phyloP scores from a whole-genome alignment of 2,113 vertebrate genomes.

The Anolis carolinensis region DNA sequence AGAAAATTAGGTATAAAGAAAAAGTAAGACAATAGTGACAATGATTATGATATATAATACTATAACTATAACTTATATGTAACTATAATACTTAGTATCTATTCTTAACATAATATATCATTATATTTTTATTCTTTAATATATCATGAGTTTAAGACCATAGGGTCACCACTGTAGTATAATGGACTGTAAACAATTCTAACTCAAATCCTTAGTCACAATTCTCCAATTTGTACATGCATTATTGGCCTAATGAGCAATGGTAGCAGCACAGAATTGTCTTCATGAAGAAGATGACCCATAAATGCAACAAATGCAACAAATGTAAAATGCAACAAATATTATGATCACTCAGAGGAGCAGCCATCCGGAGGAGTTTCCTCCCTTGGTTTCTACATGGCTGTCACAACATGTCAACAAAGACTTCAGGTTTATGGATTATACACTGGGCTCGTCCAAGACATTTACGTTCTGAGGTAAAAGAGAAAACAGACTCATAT shows the following conservation, averaged over 20 bases:
- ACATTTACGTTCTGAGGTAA: neutral
- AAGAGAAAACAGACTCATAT: no score
- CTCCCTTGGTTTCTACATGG: neutral
- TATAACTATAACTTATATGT: no score
- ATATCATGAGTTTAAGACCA: neutral
- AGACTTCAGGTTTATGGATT: slow-evolving; percentile 9
- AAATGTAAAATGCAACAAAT: no score
- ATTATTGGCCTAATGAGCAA: neutral
- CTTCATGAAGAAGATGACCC: no score
- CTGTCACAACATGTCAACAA: neutral
- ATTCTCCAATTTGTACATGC: neutral
- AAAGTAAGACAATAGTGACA: no score
- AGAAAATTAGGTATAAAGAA: no score
- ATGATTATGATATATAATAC: no score
- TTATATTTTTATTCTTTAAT: neutral
- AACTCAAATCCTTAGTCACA: neutral
- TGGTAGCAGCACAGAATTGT: neutral
- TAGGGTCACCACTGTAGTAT: neutral
- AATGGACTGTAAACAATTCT: neutral
- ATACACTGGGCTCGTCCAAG: neutral
- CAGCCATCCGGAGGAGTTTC: neutral
- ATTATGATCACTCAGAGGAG: no score
- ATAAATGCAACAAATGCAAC: no score
- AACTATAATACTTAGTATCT: neutral
- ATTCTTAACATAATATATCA: no score